Percentiles rank a stretch among this genome's conserved stretches.
phyloP scores from a whole-genome alignment of 2,797 vertebrate species.

The Gymnocypris eckloni region DNA sequence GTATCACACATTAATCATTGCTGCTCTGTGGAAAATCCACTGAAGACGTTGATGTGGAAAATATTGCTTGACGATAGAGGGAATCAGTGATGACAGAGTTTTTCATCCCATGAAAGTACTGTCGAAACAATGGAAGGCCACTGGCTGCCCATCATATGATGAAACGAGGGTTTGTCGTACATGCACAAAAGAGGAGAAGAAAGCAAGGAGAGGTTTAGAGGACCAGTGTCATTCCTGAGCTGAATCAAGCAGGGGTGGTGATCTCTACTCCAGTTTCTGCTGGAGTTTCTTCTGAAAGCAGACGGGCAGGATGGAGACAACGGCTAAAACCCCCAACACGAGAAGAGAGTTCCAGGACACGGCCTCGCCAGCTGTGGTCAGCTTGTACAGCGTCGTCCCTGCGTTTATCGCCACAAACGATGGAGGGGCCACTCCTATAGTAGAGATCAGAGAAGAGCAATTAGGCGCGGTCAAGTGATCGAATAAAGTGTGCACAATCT shows the following conservation, averaged over 20 bases:
- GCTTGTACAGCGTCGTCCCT: constrained; percentile 95
- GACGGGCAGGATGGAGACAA: constrained; percentile 94
- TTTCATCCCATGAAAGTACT: constrained; percentile 1
- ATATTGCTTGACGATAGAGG: constrained; percentile 20
- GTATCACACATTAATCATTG: not conserved
- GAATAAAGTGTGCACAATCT: not conserved
- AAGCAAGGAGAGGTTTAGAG: constrained; percentile 26
- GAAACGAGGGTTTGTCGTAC: constrained; percentile 1
- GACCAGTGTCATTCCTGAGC: constrained; percentile 69
- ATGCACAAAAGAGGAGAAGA: constrained; percentile 17
- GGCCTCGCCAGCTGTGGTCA: constrained; percentile 97
- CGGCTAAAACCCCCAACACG: constrained; percentile 89
- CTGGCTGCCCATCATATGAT: not conserved
- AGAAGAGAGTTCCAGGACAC: constrained; percentile 98
- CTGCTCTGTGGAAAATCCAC: not conserved
- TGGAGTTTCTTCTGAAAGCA: constrained; percentile 95
- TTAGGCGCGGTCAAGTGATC: not conserved
- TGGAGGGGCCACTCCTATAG: constrained; percentile 93
- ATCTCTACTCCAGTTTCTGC: constrained; percentile 89
- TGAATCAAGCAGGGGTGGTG: constrained; percentile 39
- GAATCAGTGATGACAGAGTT: not conserved
- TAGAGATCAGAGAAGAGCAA: constrained; percentile 23
- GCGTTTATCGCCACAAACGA: constrained; percentile 99
- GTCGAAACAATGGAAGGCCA: not conserved
- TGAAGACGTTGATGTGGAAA: not conserved